Evolutionary conservation across 1,140 invertebrate genomes (phyloP).

Genomic region (Calliphora vicina): DNA sequence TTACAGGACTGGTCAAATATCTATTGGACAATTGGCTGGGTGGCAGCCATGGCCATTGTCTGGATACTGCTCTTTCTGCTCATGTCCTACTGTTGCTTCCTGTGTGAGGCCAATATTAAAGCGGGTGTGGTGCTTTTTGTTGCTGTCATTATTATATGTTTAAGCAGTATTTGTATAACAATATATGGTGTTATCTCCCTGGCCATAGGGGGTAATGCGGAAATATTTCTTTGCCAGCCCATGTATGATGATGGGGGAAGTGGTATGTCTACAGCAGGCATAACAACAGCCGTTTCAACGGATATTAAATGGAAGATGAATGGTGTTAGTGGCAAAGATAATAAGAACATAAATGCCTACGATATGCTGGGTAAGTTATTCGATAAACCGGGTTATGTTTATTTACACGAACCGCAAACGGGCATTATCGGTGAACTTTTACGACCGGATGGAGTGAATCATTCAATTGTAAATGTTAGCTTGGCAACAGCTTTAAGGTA

Average conservation of each 20-base stretch:
- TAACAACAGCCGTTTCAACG: neutral
- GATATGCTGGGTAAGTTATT: slow-evolving; percentile 68
- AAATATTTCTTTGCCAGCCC: slow-evolving; percentile 71
- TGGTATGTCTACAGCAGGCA: neutral
- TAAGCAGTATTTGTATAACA: slow-evolving; percentile 60
- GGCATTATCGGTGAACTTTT: slow-evolving; percentile 70
- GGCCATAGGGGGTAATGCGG: slow-evolving; percentile 63
- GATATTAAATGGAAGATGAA: neutral
- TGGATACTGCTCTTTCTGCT: slow-evolving; percentile 60
- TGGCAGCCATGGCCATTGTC: slow-evolving; percentile 51
- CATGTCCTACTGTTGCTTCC: slow-evolving; percentile 64
- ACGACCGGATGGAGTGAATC: slow-evolving; percentile 53
- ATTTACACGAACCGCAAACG: slow-evolving; percentile 60
- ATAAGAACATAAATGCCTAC: slow-evolving; percentile 59
- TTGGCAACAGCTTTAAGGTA: slow-evolving; percentile 57
- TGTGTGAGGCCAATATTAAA: slow-evolving; percentile 66
- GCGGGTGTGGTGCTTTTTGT: slow-evolving; percentile 67
- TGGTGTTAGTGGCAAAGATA: slow-evolving; percentile 22
- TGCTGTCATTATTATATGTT: slow-evolving; percentile 60
- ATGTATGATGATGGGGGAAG: slow-evolving; percentile 65
- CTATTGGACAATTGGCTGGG: slow-evolving; percentile 58
- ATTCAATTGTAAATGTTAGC: slow-evolving; percentile 57
- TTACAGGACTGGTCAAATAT: slow-evolving; percentile 52
- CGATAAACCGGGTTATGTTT: slow-evolving; percentile 69
- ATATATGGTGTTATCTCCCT: slow-evolving; percentile 59